Percentiles rank a stretch among this genome's conserved stretches.
These are phyloP conservation scores for Zele albiditarsus DNA, from an alignment of 2,888 invertebrate species.

Conservation along the genomic window DNA sequence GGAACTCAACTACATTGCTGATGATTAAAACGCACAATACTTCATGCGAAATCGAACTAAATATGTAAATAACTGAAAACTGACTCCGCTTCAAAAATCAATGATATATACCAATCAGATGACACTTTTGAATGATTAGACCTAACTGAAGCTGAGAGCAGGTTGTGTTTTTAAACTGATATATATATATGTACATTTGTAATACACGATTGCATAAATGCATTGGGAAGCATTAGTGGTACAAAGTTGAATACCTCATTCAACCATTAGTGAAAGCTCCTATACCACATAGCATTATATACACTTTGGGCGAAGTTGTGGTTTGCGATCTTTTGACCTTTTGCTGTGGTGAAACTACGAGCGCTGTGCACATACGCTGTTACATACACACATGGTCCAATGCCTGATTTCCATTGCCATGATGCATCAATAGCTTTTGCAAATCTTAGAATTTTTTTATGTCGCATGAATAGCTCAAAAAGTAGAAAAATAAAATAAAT, in stretches of 20 bases:
- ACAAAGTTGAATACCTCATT: slow-evolving; percentile 11
- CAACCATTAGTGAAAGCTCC: background rate
- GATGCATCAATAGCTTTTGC: background rate
- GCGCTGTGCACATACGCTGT: background rate
- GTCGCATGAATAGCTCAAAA: background rate
- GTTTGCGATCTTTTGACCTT: background rate
- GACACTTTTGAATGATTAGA: too few relatives aligned
- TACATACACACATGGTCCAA: background rate
- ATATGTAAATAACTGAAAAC: too few relatives aligned
- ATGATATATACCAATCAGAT: too few relatives aligned
- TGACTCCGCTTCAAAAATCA: too few relatives aligned
- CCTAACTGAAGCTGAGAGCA: too few relatives aligned
- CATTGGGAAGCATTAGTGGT: background rate
- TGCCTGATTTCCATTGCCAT: background rate
- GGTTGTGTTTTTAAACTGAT: too few relatives aligned
- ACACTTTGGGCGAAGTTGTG: background rate
- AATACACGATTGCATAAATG: background rate
- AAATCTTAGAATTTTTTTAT: background rate
- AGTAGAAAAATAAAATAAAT: background rate
- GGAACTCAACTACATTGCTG: too few relatives aligned
- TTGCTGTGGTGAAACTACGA: background rate
- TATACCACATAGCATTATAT: background rate
- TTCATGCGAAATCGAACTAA: too few relatives aligned
- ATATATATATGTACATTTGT: background rate
- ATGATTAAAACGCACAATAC: too few relatives aligned